Base-by-base conservation (phyloP, 2,888 invertebrate species). In the Adelphocoris suturalis region DNA sequence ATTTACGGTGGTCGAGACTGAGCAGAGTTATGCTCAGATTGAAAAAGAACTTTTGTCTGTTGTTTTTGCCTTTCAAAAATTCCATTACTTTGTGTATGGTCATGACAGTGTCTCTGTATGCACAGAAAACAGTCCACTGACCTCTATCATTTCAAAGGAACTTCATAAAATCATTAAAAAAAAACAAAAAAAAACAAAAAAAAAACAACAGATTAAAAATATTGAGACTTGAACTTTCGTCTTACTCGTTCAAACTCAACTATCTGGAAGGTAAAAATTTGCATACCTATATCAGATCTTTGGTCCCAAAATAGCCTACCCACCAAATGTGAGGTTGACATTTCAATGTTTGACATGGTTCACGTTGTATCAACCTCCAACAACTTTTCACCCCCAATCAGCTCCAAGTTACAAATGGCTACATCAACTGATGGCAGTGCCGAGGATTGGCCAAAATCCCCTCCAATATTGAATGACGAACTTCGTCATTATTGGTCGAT, bases 51-150 rank as follows among this genome's bases (percentile, higher is more conserved):
- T 14, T 14, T 46, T 78, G 46, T 12, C 27, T 5, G 46, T 78
- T 16, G 46, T 46, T 37, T 78, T 78, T 78, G 78, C 78, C 23
- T 78, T 78, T 46, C 14, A 78, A 78, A 78, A 78, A 19, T 23
- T 23, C 78, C 78, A 78, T 16, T 23, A 11, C 7, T 23, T 23
- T 14, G 27, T 46, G 0, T 78, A 78, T 23, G n/a, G n/a, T n/a
- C n/a, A n/a, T n/a, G n/a, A n/a, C n/a, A n/a, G n/a, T n/a, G n/a
- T n/a, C n/a, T n/a, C n/a, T n/a, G n/a, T n/a, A n/a, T n/a, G n/a
- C n/a, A n/a, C n/a, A n/a, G n/a, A n/a, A n/a, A n/a, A n/a, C n/a
- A n/a, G n/a, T n/a, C n/a, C n/a, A n/a, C n/a, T 76, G 19, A 76
- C 76, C 37, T 16, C 76, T 12, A 76, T 76, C 27, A 76, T 76